Evolutionary conservation across 2,888 invertebrate genomes (phyloP).

Genomic region (Blomia tropicalis): DNA sequence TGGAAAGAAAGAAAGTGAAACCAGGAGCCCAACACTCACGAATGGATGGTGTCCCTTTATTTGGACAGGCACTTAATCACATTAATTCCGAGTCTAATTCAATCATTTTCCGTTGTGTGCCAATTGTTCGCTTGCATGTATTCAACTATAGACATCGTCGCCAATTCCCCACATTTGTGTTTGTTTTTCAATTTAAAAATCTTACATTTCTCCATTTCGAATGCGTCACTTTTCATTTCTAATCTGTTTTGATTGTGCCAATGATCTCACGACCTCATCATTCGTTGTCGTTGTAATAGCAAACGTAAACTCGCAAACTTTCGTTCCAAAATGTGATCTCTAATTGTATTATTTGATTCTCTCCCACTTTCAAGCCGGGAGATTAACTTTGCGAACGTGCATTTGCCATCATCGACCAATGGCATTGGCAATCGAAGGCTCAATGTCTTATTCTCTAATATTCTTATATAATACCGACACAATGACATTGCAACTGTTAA

Average conservation of each 20-base stretch:
- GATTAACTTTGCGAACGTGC: too few relatives aligned
- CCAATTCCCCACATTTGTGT: background rate
- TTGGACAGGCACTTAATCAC: slow-evolving; percentile 13
- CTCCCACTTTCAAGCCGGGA: too few relatives aligned
- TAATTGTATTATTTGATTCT: slow-evolving; percentile 11
- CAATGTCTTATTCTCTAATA: too few relatives aligned
- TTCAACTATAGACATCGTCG: background rate
- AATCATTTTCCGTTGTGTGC: background rate
- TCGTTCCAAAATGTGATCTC: background rate
- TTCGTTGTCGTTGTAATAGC: slow-evolving; percentile 8
- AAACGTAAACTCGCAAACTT: slow-evolving; percentile 10
- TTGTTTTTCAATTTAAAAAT: slow-evolving; percentile 8
- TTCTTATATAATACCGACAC: too few relatives aligned
- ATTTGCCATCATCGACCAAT: too few relatives aligned
- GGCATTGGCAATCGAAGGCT: too few relatives aligned
- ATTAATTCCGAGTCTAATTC: slow-evolving; percentile 10
- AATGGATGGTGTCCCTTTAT: too few relatives aligned
- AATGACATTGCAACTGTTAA: too few relatives aligned
- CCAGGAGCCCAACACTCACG: too few relatives aligned
- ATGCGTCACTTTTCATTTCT: slow-evolving; percentile 4
- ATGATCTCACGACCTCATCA: background rate
- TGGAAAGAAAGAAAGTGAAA: too few relatives aligned
- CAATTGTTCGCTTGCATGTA: background rate
- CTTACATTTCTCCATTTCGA: background rate
- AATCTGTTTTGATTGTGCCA: background rate